phyloP scores from a whole-genome alignment of 1,140 invertebrate genomes.

The Eciton burchellii region DNA sequence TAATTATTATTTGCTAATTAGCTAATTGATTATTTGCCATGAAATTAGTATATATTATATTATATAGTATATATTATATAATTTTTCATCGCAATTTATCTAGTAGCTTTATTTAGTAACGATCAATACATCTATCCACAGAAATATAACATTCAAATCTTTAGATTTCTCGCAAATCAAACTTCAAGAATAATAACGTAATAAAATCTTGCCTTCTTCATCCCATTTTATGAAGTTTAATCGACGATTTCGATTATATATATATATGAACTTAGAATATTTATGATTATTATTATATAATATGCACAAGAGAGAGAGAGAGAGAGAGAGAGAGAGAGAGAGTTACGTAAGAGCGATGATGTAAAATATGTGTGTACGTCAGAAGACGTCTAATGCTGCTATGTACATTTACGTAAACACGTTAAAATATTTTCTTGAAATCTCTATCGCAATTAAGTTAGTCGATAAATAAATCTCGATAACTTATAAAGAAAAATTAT shows the following conservation, averaged over 20 bases:
- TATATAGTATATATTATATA: too few relatives aligned
- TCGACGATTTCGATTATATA: neutral
- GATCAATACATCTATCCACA: neutral
- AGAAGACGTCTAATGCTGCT: neutral
- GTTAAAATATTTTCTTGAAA: neutral
- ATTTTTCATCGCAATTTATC: neutral
- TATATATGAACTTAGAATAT: conserved; percentile 12
- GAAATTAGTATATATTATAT: conserved; percentile 6
- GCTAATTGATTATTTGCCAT: neutral
- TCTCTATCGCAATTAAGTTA: neutral
- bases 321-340: too few relatives aligned
- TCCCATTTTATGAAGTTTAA: neutral
- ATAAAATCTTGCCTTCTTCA: neutral
- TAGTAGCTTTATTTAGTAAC: too few relatives aligned
- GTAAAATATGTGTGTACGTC: neutral
- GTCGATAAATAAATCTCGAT: neutral
- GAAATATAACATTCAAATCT: neutral
- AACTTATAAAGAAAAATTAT: neutral
- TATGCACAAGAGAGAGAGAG: too few relatives aligned
- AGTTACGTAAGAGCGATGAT: neutral
- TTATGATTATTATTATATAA: conserved; percentile 6
- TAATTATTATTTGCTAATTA: neutral
- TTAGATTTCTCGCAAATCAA: neutral
- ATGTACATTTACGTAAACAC: neutral
- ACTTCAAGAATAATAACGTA: neutral